Conservation (phyloP, 2,797 vertebrate genomes). For the Tragopan temminckii region DNA sequence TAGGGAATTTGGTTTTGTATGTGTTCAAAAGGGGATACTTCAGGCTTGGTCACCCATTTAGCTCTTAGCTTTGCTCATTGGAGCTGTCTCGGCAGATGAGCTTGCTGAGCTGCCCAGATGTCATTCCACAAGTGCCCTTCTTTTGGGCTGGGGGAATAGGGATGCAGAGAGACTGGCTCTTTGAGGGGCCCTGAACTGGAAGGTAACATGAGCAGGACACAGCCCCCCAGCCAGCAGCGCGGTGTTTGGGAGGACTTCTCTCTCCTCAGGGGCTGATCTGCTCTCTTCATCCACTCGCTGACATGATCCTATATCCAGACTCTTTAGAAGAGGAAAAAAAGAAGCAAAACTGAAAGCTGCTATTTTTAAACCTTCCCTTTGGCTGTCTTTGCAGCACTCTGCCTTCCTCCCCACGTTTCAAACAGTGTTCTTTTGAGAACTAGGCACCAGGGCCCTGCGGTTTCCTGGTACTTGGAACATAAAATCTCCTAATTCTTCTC, state of each 20-base stretch:
- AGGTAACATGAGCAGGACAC: neutral
- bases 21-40: neutral
- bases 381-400: constrained; percentile 13
- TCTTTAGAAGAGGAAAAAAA: constrained; percentile 62
- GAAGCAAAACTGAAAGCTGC: constrained; percentile 58
- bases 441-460: constrained; percentile 39
- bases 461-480: constrained; percentile 64
- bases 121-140: neutral
- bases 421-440: constrained; percentile 69
- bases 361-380: constrained; percentile 56
- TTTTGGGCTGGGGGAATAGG: neutral
- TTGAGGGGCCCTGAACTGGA: neutral
- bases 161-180: neutral
- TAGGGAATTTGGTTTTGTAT: fast-evolving
- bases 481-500: constrained; percentile 62
- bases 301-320: constrained; percentile 49
- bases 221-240: neutral
- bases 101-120: neutral
- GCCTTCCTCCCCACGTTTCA: constrained; percentile 31
- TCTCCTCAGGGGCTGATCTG: constrained; percentile 31
- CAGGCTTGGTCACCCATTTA: neutral
- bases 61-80: neutral
- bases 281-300: constrained; percentile 42
- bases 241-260: neutral
- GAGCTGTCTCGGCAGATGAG: neutral